Base-by-base conservation (phyloP, 2,113 vertebrate genomes). In the Alosa alosa region DNA sequence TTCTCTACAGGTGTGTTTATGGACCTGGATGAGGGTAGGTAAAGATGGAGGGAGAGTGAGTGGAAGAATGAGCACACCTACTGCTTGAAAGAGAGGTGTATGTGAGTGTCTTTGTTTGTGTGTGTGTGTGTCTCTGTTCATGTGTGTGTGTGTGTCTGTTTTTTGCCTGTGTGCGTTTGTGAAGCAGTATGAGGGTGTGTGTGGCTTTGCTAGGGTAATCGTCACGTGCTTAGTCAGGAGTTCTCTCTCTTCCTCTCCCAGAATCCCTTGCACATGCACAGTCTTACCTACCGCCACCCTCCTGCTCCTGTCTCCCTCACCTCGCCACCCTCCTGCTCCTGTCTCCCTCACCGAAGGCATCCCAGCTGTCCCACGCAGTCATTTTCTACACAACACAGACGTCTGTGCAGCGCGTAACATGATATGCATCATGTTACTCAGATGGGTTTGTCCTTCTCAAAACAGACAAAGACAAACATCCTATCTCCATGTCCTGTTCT, bases 1-100 rank as follows among this genome's bases (percentile, higher is more conserved):
- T 91, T 94, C 93, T 92, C 88, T 89, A 88, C 94, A 98, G 97
- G 96, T 91, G 90, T 95, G 83, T 88, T 96, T 88, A 94, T 94
- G 0, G 96, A 96, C 44, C 57, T 83, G 0, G 94, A 90, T 20
- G 94, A 94, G 0, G 96, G 97, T 97, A 94, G 93, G 97, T 92
- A 0, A 13, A 1, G 44, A 83, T 10, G 86, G 44, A 81, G 57
- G 82, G 68, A 68, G 64, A 68, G 17, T 78, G 72, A 41, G 13
- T 5, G 36, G 15, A 72, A 72, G 64, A 18, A 18, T 81, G 46
- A 36, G 25, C 64, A 72, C 72, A 78, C 13, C 72, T 36, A 78
- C 25, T 15, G 68, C 68, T 39, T 78, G 31, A 36, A 15, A 39
- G 64, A 78, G 11, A 39, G 11, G 39, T 36, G 64, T 72, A 7